Base-by-base conservation (phyloP, 2,797 vertebrate species). In the Tarsius wallacei region DNA sequence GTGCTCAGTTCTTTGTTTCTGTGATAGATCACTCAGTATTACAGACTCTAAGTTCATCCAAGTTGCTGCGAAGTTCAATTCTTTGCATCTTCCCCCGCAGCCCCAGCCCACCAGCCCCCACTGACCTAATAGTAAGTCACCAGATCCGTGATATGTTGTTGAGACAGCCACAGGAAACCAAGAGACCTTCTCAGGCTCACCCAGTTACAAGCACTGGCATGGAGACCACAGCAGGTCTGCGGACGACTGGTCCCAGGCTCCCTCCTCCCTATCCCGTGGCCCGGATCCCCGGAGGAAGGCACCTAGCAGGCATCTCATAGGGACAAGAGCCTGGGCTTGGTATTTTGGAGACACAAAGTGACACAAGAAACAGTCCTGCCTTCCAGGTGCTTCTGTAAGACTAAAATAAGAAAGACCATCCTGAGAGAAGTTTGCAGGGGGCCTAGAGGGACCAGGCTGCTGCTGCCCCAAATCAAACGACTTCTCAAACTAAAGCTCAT, bases 241-340 rank as follows among this genome's bases (percentile, higher is more conserved):
- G 53, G 87, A 24, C 5, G 1, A 8, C 8, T 0, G 1, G 51
- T 36, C 84, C 84, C 9, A 0, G 21, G 15, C 70, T 13, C 42
- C 49, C 31, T 15, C 64, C 36, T n/a, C 36, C 16, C 15, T 12
- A 28, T 22, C 33, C 24, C 0, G 0, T 51, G 15, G 19, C 47
- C 26, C 1, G 21, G 26, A 22, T 83, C 70, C 28, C 33, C 76
- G 11, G 31, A 71, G 33, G 63, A 49, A 49, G 55, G 14, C 4
- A 21, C 53, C 49, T 6, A 16, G 14, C 47, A 28, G 53, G 33
- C 22, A 17, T 49, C 61, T 57, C 22, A 0, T 16, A 1, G 0
- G 5, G 31, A 17, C 28, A 66, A 80, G 61, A 83, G 13, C 26
- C 3, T 6, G 13, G 47, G 47, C 16, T 68, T 26, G 61, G 19